A percentile compares a stretch with the other conserved stretches of the same genome.
Evolutionary conservation across 2,113 vertebrate genomes (phyloP).

Genomic region (Pogonocichla stellata): DNA sequence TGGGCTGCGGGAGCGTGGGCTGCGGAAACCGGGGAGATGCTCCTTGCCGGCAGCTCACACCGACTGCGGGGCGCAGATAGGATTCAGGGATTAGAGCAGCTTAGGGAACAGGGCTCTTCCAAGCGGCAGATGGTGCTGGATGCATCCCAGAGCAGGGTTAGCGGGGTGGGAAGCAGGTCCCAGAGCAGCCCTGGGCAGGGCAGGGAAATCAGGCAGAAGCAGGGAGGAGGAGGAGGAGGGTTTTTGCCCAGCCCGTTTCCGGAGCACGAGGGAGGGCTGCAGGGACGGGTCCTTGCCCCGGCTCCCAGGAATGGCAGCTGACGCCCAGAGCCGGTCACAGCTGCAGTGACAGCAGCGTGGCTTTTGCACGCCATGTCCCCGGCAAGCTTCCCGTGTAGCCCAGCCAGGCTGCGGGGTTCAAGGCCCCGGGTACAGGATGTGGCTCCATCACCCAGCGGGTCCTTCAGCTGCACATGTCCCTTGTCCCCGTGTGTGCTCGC

Average conservation of each 20-base stretch:
- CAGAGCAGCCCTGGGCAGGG: neutral
- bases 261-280: neutral
- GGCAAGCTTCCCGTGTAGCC: neutral
- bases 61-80: slow-evolving; percentile 19
- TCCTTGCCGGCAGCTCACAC: neutral
- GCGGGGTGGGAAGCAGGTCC: slow-evolving; percentile 38
- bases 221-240: neutral
- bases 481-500: fast-evolving
- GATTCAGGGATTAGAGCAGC: slow-evolving; percentile 54
- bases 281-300: neutral
- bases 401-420: neutral
- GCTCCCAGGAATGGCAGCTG: neutral
- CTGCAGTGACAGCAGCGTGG: neutral
- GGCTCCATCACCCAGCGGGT: neutral
- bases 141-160: slow-evolving; percentile 36
- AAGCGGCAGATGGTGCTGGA: slow-evolving; percentile 60
- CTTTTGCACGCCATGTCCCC: neutral
- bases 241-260: neutral
- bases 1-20: neutral
- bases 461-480: neutral
- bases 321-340: neutral
- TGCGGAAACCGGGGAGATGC: neutral
- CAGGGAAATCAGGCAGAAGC: neutral
- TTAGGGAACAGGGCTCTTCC: slow-evolving; percentile 50
- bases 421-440: fast-evolving